Base-by-base conservation (phyloP, 2,113 vertebrate genomes). In the Cromileptes altivelis region DNA sequence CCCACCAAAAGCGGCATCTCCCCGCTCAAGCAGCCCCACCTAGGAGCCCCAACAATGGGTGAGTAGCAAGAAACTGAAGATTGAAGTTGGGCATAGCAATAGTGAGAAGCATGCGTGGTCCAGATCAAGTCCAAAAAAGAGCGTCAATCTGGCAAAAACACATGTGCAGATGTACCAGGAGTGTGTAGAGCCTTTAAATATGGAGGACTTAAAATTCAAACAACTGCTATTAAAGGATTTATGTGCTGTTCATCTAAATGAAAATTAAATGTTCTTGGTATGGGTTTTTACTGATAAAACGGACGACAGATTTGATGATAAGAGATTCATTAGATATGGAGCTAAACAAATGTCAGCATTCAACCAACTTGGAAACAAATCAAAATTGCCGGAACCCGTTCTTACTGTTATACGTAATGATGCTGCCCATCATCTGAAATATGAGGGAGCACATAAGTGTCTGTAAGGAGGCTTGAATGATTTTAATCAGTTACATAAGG, bases 21-120 rank as follows among this genome's bases (percentile, higher is more conserved):
- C 52, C 81, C 91, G 0, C 57, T 90, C 64, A 89, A 37, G 33
- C 33, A 8, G 33, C 33, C 33, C 33, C 33, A 80, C 72, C 21
- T 86, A 17, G 78, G 86, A 0, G 86, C 93, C 3, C 85, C 93
- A 0, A 27, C 91, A 53, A 80, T 89, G 79, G 95, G 95, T 95
- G 79, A 90, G 93, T 82, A 47, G 64, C 13, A 27, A 53, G 49
- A 52, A 57, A 30, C 1, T 30, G 30, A 30, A 30, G 30, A 30
- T 60, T 58, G 23, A 58, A 58, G 17, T 60, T 19, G 25, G 14
- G 2, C 14, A 2, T 27, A 17, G 8, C 25, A 18, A 33, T 19
- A 60, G 23, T 60, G 57, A 5, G 2, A 30, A 30, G 12, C 15
- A 30, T 60, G 27, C 15, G 15, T 30, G 45, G 45, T 12, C 45